Evolutionary conservation across 1,140 invertebrate genomes (phyloP).

Genomic region (Brevipalpus yothersi): DNA sequence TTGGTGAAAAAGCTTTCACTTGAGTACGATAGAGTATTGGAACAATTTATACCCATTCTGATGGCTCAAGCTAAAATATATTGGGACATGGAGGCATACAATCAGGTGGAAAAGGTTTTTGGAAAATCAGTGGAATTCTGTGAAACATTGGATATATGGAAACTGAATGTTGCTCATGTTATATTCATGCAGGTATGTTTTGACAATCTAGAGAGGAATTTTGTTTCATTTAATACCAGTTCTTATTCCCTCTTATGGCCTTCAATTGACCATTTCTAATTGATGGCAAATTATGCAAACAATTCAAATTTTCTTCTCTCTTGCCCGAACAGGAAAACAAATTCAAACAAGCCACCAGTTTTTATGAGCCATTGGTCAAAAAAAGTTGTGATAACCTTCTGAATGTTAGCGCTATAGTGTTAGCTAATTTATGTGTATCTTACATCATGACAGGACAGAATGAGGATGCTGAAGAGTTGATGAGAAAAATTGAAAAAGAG

Average conservation of each 20-base stretch:
- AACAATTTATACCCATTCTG: constrained; percentile 57
- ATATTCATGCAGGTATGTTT: constrained; percentile 57
- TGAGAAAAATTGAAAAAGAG: constrained; percentile 95
- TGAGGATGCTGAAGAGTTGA: constrained; percentile 93
- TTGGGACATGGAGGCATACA: constrained; percentile 90
- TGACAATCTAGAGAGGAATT: background rate
- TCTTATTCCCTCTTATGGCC: too few relatives aligned
- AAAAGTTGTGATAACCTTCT: constrained; percentile 88
- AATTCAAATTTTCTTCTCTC: background rate
- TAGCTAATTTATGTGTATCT: constrained; percentile 93
- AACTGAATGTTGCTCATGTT: constrained; percentile 91
- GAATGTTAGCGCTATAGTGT: constrained; percentile 70
- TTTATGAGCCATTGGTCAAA: constrained; percentile 94
- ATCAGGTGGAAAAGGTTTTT: constrained; percentile 79
- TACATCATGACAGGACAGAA: constrained; percentile 99
- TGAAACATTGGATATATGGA: constrained; percentile 88
- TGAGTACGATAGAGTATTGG: constrained; percentile 10
- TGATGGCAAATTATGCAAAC: background rate
- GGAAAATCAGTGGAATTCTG: constrained; percentile 93
- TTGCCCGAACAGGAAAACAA: constrained; percentile 51
- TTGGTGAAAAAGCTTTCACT: constrained; percentile 44
- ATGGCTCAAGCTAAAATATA: constrained; percentile 99
- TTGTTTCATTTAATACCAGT: background rate
- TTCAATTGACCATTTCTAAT: background rate
- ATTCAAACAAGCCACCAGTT: constrained; percentile 88